Evolutionary conservation across 2,888 invertebrate genomes (phyloP), one percentile per base, ranked within the genome.

Genomic region (Venustoraphidia nigricollis): DNA sequence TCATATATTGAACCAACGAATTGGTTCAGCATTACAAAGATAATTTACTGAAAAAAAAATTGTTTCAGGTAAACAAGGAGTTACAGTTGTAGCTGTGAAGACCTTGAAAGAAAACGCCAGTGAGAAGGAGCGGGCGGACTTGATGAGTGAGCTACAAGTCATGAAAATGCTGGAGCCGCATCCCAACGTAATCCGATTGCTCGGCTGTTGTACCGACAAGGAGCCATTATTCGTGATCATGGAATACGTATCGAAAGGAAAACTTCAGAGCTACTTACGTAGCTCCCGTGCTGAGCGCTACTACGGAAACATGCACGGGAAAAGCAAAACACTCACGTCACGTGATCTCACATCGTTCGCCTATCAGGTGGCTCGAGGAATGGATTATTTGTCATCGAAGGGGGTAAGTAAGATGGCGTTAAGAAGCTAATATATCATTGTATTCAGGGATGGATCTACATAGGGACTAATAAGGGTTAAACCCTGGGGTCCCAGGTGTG

Each of bases 141-240:
- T 95, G n/a, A 65, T 88, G 1, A 87, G 88, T 45, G 94, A 95
- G 62, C 66, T 94, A 35, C 76, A 84, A 57, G 90, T 94, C 35
- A 92, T 94, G 92, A 93, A 93, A 69, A 83, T 82, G 62, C 70
- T 95, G 48, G 89, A 90, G 44, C 82, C 84, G 0, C 94, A 95
- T 71, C 83, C 87, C 1, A 93, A 94, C 61, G 90, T 94, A 2
- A 92, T 94, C 0, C 74, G 85, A 36, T 71, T 94, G 17, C 70
- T 93, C 35, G 93, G 89, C 2, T 90, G 91, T 60, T 94, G 93
- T 63, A 89, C 90, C 6, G 89, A 91, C 56, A 87, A 81, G 65
- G 93, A 92, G 62, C 94, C 94, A 9, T 79, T 89, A 51, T 83
- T 93, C 62, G 85, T 94, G 17, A 88, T 95, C 57, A 83, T 95